Evolutionary conservation across 2,113 vertebrate genomes (phyloP).

Genomic region (Sakesphorus luctuosus): DNA sequence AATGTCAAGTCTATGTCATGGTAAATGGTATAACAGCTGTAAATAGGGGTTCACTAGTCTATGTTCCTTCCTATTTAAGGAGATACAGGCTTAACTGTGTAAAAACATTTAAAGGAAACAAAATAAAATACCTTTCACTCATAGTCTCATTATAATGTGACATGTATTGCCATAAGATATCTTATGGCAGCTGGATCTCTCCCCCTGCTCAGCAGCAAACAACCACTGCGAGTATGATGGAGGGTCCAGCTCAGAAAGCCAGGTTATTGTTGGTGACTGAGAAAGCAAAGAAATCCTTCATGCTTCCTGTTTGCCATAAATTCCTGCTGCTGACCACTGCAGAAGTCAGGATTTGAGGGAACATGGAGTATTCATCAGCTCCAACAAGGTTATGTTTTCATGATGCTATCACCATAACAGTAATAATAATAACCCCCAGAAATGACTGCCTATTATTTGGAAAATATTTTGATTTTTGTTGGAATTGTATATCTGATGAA

Average conservation of each 20-base stretch:
- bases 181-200: not conserved
- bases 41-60: not conserved
- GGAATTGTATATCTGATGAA: not conserved
- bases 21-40: not conserved
- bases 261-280: not conserved
- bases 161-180: not conserved
- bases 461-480: not conserved
- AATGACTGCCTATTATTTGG: not conserved
- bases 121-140: not conserved
- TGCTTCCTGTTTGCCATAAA: not conserved
- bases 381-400: not conserved
- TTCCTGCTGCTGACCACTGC: not conserved
- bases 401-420: not conserved
- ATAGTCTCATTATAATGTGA: not conserved
- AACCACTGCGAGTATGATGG: not conserved
- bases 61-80: not conserved
- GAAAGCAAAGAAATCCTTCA: not conserved
- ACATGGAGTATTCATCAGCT: not conserved
- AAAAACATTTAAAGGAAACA: not conserved
- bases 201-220: not conserved
- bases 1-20: not conserved
- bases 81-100: not conserved
- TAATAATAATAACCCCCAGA: not conserved
- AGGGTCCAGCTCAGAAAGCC: not conserved
- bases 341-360: not conserved